These are phyloP conservation scores for Druon quercuslanigerum DNA, from an alignment of 1,140 invertebrate species.

Conservation along the genomic window DNA sequence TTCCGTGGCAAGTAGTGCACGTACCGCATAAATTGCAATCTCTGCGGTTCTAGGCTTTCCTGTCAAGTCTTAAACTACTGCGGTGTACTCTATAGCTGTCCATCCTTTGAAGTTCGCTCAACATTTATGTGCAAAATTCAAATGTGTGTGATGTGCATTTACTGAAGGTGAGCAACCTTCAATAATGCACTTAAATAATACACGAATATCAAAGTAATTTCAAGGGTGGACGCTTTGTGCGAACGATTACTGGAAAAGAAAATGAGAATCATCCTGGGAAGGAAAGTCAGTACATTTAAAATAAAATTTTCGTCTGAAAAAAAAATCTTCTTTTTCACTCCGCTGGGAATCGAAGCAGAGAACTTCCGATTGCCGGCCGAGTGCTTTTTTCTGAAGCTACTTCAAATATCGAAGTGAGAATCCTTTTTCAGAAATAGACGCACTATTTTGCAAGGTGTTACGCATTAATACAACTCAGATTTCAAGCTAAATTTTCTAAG, in stretches of 20 bases:
- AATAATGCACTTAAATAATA: conserved; percentile 18
- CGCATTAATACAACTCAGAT: no score
- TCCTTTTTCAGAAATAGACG: no score
- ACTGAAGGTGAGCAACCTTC: neutral
- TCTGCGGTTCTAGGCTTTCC: neutral
- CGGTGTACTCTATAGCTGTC: neutral
- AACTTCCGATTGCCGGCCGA: no score
- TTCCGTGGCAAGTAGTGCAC: neutral
- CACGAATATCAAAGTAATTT: neutral
- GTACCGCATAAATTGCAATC: conserved; percentile 6
- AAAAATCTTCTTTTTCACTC: no score
- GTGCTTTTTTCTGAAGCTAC: no score
- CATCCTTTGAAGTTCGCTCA: conserved; percentile 13
- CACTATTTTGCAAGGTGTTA: no score
- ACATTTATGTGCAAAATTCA: neutral
- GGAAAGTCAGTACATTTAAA: neutral
- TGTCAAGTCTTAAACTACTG: conserved; percentile 11
- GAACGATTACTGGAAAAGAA: neutral
- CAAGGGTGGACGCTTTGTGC: neutral
- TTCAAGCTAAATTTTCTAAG: no score
- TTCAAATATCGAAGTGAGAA: no score
- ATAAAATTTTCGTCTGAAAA: no score
- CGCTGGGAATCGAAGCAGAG: no score
- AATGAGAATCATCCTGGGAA: neutral
- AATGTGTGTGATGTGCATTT: neutral